Evolutionary conservation across 2,113 vertebrate species (phyloP), one percentile per base, ranked within the genome.

Genomic region (Tautogolabrus adspersus): DNA sequence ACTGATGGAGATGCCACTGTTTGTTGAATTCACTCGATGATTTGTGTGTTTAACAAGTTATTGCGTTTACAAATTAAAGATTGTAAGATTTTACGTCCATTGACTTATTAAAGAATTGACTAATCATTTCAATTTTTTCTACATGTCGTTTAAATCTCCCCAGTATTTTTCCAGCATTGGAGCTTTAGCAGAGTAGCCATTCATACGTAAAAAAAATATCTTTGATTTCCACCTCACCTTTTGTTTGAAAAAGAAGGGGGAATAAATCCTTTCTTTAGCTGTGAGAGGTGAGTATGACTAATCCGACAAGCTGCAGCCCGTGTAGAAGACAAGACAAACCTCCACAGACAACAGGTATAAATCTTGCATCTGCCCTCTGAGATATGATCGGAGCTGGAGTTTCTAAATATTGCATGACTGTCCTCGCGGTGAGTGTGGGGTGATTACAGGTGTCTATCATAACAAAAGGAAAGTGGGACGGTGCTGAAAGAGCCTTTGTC

Each of bases 401-500:
- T 75, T 79, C 79, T 82, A 74, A 88, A 88, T 89, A 80, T 87
- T 87, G 65, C 83, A 85, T 57, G 61, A 66, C 76, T 84, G 73
- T 82, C 72, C 77, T 86, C 68, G 18, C 57, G 22, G 66, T 70
- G 64, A 67, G 62, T 58, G 26, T 2, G 19, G 30, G 51, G n/a
- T 82, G 77, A 87, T 88, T 74, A 85, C 75, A 88, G 85, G 83
- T 86, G 82, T 77, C 68, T 70, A 37, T 75, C 74, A 77, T 49
- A 73, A 87, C 72, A 81, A 83, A 68, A 40, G 54, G 57, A 69
- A 82, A 70, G 58, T 77, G 42, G 51, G 64, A 26, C 42, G 22
- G 47, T 21, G 52, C 64, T 86, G 75, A 82, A 82, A 88, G 85
- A 72, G 72, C 19, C 81, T 91, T 92, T 91, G 84, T 90, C 87